Evolutionary conservation across 2,888 invertebrate genomes (phyloP), one percentile per base, ranked within the genome.

Genomic region (Netelia melanura): DNA sequence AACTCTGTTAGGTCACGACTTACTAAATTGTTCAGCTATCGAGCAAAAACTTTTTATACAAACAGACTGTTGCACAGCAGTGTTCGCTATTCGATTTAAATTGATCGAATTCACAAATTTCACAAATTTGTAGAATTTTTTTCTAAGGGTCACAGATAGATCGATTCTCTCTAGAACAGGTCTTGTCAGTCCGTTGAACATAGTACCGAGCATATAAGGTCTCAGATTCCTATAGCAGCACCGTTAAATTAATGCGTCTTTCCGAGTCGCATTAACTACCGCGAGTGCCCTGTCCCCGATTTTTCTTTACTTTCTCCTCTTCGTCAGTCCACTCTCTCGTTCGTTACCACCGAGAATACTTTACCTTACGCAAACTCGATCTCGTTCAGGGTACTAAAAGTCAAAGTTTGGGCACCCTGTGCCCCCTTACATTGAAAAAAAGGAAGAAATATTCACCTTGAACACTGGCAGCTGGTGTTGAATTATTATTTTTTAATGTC

Each of bases 171-270:
- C 9, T 21, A 21, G 21, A 56, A 56, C n/a, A 2, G 5, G 11
- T 17, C 56, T n/a, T 56, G 5, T 17, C 9, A 5, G 1, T 17
- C 21, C 9, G 9, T 56, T 25, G 14, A 9, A 25, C 17, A 58
- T 61, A 38, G 58, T 14, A 23, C 21, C 48, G 3, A 62, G 23
- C 56, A 65, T 67, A 61, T n/a, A 38, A 56, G 48, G 52, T 61
- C 17, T 71, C 21, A 3, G 21, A 48, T 65, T 56, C 44, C 54
- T 6, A 43, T 38, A 77, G 76, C 61, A 67, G 67, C 62, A 72
- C 72, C 71, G 81, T 81, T 44, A 74, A 78, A 84, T 84, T 74
- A 78, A 84, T 77, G 77, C 56, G 70, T 81, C 77, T 84, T 84
- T 81, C 64, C 84, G 84, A 78, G 74, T 84, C 74, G 68, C 64